Base-by-base conservation (phyloP, 2,113 vertebrate genomes). In the Poeciliopsis occidentalis region DNA sequence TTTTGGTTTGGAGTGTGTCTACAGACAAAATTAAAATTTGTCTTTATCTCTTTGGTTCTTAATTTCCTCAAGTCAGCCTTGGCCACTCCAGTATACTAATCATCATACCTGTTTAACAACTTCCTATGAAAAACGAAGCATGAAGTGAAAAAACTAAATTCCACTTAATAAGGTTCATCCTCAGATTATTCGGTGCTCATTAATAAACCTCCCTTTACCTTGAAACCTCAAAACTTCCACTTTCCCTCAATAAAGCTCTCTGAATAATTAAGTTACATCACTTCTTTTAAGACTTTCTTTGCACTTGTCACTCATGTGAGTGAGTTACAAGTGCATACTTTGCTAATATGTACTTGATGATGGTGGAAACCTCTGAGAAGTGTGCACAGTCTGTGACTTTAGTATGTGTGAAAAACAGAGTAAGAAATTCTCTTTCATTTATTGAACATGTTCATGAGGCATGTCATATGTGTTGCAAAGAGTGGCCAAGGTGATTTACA, bases 181-280 rank as follows among this genome's bases (percentile, higher is more conserved):
- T 82, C 71, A 85, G 79, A 90, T 90, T 78, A 85, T 89, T 81
- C 76, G 67, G 82, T 81, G 74, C 89, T 92, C 79, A 88, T 86
- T 89, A 85, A 91, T 87, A 91, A 87, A 85, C 82, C 83, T 81
- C 84, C 79, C 70, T 72, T 85, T 78, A 85, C 76, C 83, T 74
- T 6, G 31, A 60, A 66, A 72, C 30, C 64, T 64, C 64, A 64
- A 66, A 11, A 19, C 63, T 37, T 73, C 69, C 66, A 34, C 75
- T 80, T 85, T 85, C 60, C 75, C 61, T 69, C 71, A 70, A 78
- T 64, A 44, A 39, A 60, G 77, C 78, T 90, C 84, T 91, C 84
- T 84, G 81, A 82, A 90, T 80, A 83, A 90, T 89, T 73, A 84
- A 93, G 94, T 93, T 91, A 81, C 90, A 89, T 72, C 73, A 87